phyloP scores from a whole-genome alignment of 2,113 vertebrate genomes.

The Bombycilla garrulus region DNA sequence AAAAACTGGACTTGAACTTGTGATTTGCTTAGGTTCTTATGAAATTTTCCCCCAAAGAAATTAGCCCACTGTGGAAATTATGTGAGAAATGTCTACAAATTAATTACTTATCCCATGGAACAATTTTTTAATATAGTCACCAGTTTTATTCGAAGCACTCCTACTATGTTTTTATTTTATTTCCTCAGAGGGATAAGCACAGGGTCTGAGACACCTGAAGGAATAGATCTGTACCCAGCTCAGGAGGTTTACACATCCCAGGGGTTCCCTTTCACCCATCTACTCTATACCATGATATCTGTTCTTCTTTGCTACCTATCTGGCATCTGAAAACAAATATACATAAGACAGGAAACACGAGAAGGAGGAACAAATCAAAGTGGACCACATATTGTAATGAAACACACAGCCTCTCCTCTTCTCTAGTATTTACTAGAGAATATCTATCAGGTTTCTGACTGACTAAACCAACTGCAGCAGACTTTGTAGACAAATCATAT shows the following conservation, averaged over 20 bases:
- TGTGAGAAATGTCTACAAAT: not conserved
- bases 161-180: not conserved
- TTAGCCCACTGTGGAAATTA: not conserved
- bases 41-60: not conserved
- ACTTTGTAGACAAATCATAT: not conserved
- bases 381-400: not conserved
- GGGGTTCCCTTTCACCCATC: accelerated
- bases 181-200: not conserved
- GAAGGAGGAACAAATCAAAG: not conserved
- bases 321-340: not conserved
- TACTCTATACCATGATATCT: not conserved
- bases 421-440: not conserved
- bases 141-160: not conserved
- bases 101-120: not conserved
- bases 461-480: not conserved
- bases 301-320: not conserved
- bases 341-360: not conserved
- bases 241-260: not conserved
- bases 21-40: not conserved
- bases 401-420: not conserved
- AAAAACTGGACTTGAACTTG: not conserved
- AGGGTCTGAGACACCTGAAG: not conserved
- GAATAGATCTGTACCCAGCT: accelerated
- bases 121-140: not conserved
- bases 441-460: not conserved